A percentile compares a stretch with the other conserved stretches of the same genome.
Evolutionary conservation across 2,113 vertebrate genomes (phyloP).

Genomic region (Nansenia antarctica): DNA sequence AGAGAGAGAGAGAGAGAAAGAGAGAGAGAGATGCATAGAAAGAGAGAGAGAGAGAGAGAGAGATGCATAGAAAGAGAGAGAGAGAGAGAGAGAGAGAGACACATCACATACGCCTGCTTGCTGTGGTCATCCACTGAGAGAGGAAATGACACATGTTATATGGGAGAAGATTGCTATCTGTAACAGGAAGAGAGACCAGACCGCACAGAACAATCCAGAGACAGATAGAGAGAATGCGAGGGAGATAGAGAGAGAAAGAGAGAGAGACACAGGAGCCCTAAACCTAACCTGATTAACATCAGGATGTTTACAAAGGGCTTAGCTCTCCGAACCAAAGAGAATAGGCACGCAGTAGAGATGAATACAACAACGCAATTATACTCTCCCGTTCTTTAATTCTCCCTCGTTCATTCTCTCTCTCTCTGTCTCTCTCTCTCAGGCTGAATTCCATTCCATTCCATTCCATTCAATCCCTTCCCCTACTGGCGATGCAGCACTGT

Average conservation of each 20-base stretch:
- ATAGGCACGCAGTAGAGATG: constrained; percentile 27
- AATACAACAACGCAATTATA: constrained; percentile 24
- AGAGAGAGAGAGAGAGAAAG: too few relatives aligned
- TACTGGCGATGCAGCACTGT: too few relatives aligned
- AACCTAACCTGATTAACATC: constrained; percentile 39
- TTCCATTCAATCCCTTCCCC: not conserved
- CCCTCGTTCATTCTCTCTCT: not conserved
- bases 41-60: too few relatives aligned
- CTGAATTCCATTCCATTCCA: too few relatives aligned
- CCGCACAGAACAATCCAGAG: not conserved
- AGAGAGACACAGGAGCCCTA: not conserved
- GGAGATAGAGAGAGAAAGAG: constrained; percentile 1
- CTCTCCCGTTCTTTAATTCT: constrained; percentile 23
- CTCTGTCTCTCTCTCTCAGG: not conserved
- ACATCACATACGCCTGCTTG: constrained; percentile 1
- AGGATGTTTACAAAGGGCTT: constrained; percentile 39
- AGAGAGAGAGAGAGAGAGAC: not conserved
- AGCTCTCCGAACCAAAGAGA: constrained; percentile 27
- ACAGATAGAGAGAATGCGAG: constrained; percentile 8
- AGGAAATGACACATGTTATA: constrained; percentile 43
- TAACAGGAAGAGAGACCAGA: constrained; percentile 35
- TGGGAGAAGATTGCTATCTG: constrained; percentile 45
- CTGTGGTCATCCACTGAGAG: constrained; percentile 28
- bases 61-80: too few relatives aligned
- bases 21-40: too few relatives aligned